Conservation (phyloP, 2,888 invertebrate genomes). For the Rutpela maculata region DNA sequence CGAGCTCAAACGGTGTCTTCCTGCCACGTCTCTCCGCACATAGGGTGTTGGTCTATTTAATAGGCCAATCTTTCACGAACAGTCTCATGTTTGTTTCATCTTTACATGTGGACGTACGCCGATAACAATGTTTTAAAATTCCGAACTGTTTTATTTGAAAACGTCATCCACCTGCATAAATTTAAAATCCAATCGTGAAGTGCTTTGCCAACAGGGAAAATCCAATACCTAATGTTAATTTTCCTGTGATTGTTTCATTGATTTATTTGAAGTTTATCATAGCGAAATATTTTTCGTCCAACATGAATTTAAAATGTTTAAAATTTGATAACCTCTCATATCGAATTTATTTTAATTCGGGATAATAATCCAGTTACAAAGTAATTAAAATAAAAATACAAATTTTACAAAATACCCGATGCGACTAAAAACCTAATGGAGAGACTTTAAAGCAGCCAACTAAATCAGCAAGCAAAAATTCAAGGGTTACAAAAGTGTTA, state of each 20-base stretch:
- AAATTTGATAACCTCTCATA: no score
- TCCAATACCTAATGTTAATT: background rate
- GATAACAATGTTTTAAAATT: background rate
- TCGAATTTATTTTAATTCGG: no score
- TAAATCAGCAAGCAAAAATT: no score
- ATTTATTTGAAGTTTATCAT: background rate
- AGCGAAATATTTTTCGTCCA: background rate
- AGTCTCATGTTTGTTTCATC: slow-evolving; percentile 15
- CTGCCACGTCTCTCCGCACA: slow-evolving; percentile 37
- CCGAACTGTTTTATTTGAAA: background rate
- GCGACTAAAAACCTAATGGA: no score
- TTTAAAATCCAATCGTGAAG: no score
- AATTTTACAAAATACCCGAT: no score
- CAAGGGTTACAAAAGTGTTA: no score
- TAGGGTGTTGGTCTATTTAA: slow-evolving; percentile 23
- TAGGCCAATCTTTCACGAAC: slow-evolving; percentile 28
- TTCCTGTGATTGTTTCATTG: background rate
- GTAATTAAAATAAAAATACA: no score
- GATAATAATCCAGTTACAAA: no score
- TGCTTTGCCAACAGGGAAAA: background rate
- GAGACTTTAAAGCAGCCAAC: no score
- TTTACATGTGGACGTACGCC: background rate
- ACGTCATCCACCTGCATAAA: background rate
- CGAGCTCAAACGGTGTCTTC: slow-evolving; percentile 40
- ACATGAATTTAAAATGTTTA: background rate